These are phyloP conservation scores for Eulemur mongoz DNA, from an alignment of 2,797 vertebrate genomes.

Conservation along the genomic window DNA sequence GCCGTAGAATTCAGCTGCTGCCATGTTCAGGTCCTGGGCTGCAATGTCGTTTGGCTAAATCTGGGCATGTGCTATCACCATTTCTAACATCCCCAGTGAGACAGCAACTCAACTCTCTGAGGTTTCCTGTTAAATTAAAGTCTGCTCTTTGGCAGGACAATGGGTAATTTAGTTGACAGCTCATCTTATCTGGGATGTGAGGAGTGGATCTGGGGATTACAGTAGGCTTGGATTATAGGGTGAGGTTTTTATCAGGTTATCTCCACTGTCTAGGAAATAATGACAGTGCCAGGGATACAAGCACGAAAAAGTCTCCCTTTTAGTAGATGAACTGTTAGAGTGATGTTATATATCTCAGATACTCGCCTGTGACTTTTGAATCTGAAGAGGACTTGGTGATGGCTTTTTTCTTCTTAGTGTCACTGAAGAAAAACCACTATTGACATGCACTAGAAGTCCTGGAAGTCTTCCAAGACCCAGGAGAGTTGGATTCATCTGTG, in stretches of 20 bases:
- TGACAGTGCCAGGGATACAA: constrained; percentile 60
- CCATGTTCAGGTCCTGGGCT: constrained; percentile 56
- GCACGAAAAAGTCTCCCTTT: constrained; percentile 61
- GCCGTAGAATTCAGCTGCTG: constrained; percentile 41
- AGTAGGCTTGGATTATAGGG: constrained; percentile 56
- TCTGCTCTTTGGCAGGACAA: constrained; percentile 70
- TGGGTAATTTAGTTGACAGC: constrained; percentile 63
- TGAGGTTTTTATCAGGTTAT: constrained; percentile 64
- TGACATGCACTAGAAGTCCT: background rate
- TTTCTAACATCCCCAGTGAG: constrained; percentile 69
- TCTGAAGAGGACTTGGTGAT: background rate
- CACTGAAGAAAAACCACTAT: background rate
- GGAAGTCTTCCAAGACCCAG: background rate
- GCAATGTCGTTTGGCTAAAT: constrained; percentile 62
- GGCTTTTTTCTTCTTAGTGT: background rate
- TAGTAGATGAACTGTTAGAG: constrained; percentile 58
- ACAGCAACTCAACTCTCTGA: constrained; percentile 58
- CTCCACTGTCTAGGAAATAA: constrained; percentile 45
- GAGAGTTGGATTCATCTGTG: background rate
- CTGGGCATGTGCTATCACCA: constrained; percentile 29
- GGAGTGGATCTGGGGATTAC: constrained; percentile 66
- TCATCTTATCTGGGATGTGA: constrained; percentile 76
- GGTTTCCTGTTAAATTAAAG: constrained; percentile 72
- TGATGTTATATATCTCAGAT: background rate
- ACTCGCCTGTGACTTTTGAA: constrained; percentile 44